phyloP scores from a whole-genome alignment of 2,113 vertebrate species.

The Aegypius monachus region DNA sequence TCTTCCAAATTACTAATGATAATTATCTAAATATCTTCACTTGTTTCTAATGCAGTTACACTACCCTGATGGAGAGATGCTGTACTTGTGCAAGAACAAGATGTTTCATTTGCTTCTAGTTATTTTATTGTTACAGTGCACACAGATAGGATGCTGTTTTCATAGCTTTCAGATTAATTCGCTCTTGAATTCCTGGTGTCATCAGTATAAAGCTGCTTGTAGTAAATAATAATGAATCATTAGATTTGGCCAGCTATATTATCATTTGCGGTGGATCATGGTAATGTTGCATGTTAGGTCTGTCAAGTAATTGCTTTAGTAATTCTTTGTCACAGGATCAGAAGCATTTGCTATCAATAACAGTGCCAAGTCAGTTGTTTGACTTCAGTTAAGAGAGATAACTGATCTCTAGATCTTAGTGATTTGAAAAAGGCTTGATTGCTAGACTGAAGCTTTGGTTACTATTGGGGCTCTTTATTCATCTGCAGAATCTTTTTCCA shows the following conservation, averaged over 20 bases:
- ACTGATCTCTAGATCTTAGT: neutral
- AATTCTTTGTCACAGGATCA: neutral
- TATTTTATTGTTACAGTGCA: neutral
- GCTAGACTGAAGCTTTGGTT: neutral
- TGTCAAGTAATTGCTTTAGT: neutral
- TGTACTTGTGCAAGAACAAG: neutral
- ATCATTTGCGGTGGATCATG: neutral
- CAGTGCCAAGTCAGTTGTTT: neutral
- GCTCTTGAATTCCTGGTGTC: neutral
- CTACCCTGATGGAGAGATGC: neutral
- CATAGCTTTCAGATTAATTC: neutral
- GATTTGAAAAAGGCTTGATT: neutral
- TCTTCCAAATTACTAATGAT: neutral
- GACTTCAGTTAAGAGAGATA: neutral
- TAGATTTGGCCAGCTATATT: neutral
- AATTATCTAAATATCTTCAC: neutral
- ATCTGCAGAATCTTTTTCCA: neutral
- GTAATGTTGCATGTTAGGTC: neutral
- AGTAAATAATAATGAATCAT: neutral
- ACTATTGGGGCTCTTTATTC: neutral
- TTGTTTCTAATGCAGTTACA: neutral
- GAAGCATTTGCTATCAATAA: neutral
- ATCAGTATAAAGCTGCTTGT: neutral
- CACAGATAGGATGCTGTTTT: neutral
- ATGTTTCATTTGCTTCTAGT: neutral